Evolutionary conservation across 2,888 invertebrate genomes (phyloP).

Genomic region (Psylliodes chrysocephalus): DNA sequence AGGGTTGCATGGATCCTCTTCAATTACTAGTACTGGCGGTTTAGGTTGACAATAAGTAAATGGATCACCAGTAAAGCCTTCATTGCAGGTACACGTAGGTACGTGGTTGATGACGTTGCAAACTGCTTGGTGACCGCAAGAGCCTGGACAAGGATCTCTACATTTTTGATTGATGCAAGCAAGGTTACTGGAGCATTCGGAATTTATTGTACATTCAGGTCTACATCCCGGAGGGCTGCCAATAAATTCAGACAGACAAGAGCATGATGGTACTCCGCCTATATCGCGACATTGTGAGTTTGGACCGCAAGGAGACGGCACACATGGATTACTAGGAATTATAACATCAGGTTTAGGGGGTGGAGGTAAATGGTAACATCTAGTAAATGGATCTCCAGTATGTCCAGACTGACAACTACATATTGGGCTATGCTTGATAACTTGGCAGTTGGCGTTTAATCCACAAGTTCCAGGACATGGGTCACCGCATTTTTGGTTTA

Average conservation of each 20-base stretch:
- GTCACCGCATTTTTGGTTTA: conserved; percentile 77
- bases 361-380: conserved; percentile 66
- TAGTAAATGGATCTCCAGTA: conserved; percentile 75
- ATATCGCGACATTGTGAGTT: conserved; percentile 79
- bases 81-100: conserved; percentile 78
- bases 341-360: conserved; percentile 41
- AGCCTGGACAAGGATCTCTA: conserved; percentile 80
- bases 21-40: conserved; percentile 56
- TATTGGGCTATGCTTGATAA: conserved; percentile 68
- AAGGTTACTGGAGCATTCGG: conserved; percentile 77
- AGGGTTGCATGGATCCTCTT: conserved; percentile 69
- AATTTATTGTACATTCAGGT: conserved; percentile 81
- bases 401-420: conserved; percentile 72
- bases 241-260: conserved; percentile 76
- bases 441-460: conserved; percentile 67
- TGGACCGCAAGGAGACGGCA: conserved; percentile 83
- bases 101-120: conserved; percentile 81
- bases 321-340: conserved; percentile 72
- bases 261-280: conserved; percentile 77
- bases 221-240: conserved; percentile 83
- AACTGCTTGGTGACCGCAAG: conserved; percentile 78
- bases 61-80: conserved; percentile 81
- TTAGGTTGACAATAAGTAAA: conserved; percentile 74
- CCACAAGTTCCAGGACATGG: conserved; percentile 77
- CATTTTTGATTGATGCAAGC: conserved; percentile 82